Conservation (phyloP, 1,140 invertebrate genomes). For the Zaprionus inermis region DNA sequence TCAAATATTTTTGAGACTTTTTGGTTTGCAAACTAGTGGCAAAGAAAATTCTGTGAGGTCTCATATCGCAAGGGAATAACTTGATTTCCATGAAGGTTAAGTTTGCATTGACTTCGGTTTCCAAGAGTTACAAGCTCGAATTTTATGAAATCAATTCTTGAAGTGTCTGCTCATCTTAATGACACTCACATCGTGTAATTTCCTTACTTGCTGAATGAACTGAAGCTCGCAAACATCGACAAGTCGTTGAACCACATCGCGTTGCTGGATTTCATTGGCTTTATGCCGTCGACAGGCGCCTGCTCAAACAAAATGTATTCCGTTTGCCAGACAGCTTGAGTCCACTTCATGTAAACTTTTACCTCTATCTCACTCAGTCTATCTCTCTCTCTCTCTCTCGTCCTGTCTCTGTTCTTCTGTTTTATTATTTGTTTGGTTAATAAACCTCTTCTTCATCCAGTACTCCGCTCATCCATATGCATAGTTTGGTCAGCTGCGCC, state of each 20-base stretch:
- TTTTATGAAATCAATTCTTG: neutral
- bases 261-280: conserved; percentile 39
- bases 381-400: neutral
- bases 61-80: neutral
- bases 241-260: conserved; percentile 38
- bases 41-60: neutral
- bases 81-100: neutral
- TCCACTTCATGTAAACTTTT: conserved; percentile 29
- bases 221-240: neutral
- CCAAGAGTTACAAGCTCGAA: no score
- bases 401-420: neutral
- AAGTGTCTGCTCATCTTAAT: neutral
- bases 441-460: conserved; percentile 13
- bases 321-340: conserved; percentile 34
- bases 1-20: conserved; percentile 4
- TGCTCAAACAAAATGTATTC: conserved; percentile 6
- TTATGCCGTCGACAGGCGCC: conserved; percentile 3
- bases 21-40: no score
- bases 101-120: neutral
- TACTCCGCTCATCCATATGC: conserved; percentile 23
- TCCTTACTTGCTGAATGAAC: neutral
- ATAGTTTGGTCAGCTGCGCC: conserved; percentile 32
- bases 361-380: neutral
- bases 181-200: neutral
- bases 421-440: conserved; percentile 44